Base-by-base conservation (phyloP, 2,113 vertebrate genomes). In the Leiothrix lutea region DNA sequence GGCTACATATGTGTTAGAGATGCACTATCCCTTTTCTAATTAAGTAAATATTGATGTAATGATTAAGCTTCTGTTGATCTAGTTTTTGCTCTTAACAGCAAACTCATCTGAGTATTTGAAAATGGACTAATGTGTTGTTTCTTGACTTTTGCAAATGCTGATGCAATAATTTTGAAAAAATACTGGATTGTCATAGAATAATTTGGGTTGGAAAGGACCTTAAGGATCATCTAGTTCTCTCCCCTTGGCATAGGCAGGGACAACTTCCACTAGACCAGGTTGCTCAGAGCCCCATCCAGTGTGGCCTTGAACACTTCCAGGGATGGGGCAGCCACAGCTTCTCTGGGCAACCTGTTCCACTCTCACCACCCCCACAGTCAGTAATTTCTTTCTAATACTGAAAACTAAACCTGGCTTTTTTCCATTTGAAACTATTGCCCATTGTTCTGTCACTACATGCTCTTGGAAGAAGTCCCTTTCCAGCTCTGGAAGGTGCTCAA, bases 11-110 rank as follows among this genome's bases (percentile, higher is more conserved):
- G 83, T 90, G 74, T 71, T 95, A 91, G 69, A 98, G 82, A 95
- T 95, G 93, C 92, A 94, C 78, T 98, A 92, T 97, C 92, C 97
- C 94, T 98, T 98, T 97, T 97, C 94, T 95, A 82, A 62, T 60
- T 69, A 73, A 81, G 79, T 92, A 94, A 96, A 91, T 65, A 78
- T 53, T 91, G 31, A 86, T 96, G 53, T 92, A 57, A 85, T 84
- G 58, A 95, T 96, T 90, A 95, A 93, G 50, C 80, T 81, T 96
- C 7, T 78, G 38, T 89, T 95, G 74, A 71, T 85, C 26, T n/a
- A 26, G 50, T 24, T 54, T 83, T 64, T 79, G 15, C 48, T 86
- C 29, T 47, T 80, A 56, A 29, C 28, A 31, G 56, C 73, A 86
- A 60, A 82, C 50, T 86, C 35, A 61, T 31, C 10, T 58, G 25